Evolutionary conservation across 2,888 invertebrate species (phyloP), one percentile per base, ranked within the genome.

Genomic region (Anthophora plumipes): DNA sequence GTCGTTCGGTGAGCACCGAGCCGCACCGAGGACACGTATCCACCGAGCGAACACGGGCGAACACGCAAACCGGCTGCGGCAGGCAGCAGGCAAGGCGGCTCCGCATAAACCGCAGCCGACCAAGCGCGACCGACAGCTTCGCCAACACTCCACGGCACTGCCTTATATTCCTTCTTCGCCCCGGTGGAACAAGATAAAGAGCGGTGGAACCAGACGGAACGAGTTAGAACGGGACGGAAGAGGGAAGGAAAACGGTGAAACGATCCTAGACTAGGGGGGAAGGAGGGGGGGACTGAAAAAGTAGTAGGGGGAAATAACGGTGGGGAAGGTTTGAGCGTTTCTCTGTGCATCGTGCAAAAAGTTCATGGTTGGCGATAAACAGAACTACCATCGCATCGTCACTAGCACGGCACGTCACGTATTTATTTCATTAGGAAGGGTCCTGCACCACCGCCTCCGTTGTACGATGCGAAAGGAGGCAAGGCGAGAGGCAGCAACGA

Each of bases 91-190:
- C 82, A 85, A 88, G 87, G 87, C 87, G 87, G 87, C 86, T 91
- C 89, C 90, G 89, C 89, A 90, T 89, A 92, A 88, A 92, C 92
- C 92, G 90, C 92, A 92, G 88, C 89, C 92, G 90, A 90, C 92
- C 91, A 88, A 90, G 91, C 91, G 90, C 91, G 89, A 92, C 91
- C 92, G 91, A 92, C 91, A 92, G 92, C 91, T 91, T 92, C 92
- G 91, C 91, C 91, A 91, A 92, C 92, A 91, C 92, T 91, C 89
- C 85, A 85, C 87, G 87, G 88, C 86, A 85, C 79, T 88, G 81
- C 88, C 88, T 87, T 86, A 86, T 88, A 88, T 88, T 88, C 86
- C 88, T 86, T 86, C 88, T 85, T 87, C 83, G 85, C 83, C 80
- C 80, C 64, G 31, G 85, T 85, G 83, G 82, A 87, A 85, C 83